Conservation (phyloP, 2,797 vertebrate genomes). For the Gallinago nigripennis region DNA sequence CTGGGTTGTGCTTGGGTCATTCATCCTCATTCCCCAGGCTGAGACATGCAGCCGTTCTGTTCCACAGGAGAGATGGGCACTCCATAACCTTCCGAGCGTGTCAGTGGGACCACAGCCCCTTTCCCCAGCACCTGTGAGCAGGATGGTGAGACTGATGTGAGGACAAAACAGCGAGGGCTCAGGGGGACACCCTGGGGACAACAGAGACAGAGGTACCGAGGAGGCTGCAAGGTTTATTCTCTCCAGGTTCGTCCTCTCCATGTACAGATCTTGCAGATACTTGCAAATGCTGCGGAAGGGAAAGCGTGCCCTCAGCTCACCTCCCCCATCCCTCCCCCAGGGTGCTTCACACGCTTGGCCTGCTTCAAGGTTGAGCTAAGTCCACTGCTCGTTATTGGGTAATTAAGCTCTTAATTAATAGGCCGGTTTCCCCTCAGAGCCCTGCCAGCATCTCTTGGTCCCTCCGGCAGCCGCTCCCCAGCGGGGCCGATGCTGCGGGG, state of each 20-base stretch:
- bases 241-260: background rate
- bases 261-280: background rate
- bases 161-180: rapidly evolving
- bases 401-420: constrained; percentile 50
- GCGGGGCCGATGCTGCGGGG: background rate
- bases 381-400: constrained; percentile 9
- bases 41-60: rapidly evolving
- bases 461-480: background rate
- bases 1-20: rapidly evolving
- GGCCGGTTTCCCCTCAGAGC: background rate
- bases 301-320: background rate
- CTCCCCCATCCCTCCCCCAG: background rate
- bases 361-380: constrained; percentile 43
- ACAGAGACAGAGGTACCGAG: background rate
- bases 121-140: background rate
- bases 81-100: rapidly evolving
- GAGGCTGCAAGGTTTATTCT: background rate
- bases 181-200: background rate
- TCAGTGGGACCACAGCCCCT: background rate
- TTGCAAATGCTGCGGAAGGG: background rate
- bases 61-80: rapidly evolving
- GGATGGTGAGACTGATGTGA: background rate
- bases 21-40: background rate
- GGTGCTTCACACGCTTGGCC: background rate
- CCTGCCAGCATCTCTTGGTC: background rate